Base-by-base conservation (phyloP, 2,888 invertebrate species). In the Lampropteryx suffumata region DNA sequence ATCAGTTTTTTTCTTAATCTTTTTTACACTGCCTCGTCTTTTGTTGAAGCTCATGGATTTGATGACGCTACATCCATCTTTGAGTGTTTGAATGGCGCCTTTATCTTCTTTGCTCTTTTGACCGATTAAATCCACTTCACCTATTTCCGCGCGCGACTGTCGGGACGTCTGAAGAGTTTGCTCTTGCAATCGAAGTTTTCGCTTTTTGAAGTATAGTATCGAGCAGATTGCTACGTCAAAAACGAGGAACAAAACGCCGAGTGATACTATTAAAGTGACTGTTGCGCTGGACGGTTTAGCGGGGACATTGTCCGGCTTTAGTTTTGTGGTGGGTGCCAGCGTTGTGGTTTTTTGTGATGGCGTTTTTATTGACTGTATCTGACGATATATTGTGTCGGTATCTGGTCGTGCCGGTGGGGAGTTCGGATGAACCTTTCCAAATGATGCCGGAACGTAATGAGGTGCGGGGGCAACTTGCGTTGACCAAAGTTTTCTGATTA, bases 151-250 rank as follows among this genome's bases (percentile, higher is more conserved):
- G 41, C 90, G 88, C 14, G 91, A 82, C 60, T 85, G 85, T 48
- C 81, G 83, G 49, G 88, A 79, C 43, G 77, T 84, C 62, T 88
- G 86, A 48, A 86, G 73, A 41, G 81, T 73, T 55, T 80, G 82
- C 60, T 92, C 92, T 46, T 91, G 82, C 52, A 87, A 79, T 64
- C 90, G 91, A 14, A 92, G 75, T 72, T 90, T 91, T 51, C 92
- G 90, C 67, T 93, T 92, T 76, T 93, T 94, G 59, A 93, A 92
- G 72, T 94, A 95, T 30, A 95, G 82, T 55, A 92, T 91, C 0
- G 92, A 85, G 65, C 95, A 94, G 26, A 94, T 92, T n/a, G 93
- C 91, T 8, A 95, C 80, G 73, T 96, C 97, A 5, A 95, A 88
- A 13, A 94, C 81, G 5, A 97, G 82, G 71, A 97, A 96, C 34